Base-by-base conservation (phyloP, 1,140 invertebrate genomes). In the Neotoxoptera formosana region DNA sequence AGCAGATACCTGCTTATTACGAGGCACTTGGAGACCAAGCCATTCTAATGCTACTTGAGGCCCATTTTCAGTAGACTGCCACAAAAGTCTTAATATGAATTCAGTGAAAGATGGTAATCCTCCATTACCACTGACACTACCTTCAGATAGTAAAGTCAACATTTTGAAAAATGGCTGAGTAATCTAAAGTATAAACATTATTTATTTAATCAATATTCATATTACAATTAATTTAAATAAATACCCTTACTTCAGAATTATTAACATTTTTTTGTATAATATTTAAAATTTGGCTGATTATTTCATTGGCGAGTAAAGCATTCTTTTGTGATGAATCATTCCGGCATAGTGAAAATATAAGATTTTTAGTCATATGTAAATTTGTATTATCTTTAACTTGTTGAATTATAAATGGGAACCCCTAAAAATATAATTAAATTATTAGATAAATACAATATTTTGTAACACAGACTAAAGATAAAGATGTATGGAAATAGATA, bases 361-460 rank as follows among this genome's bases (percentile, higher is more conserved):
- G 96, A 95, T 98, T 98, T 94, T 98, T 97, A 7, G 98, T 99
- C 95, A 99, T 98, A 94, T 98, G 97, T 56, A 98, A 95, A 95
- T 99, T 99, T 93, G 99, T 97, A 94, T 97, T 97, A 95, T 99
- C 98, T 94, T 98, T 97, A 88, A 98, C 98, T 96, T 99, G 98
- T 95, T 99, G 98, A 95, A 98, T 98, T 41, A 99, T 95, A 95
- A 99, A 99, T 56, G 98, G 98, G 95, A 98, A 99, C 21, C 98
- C 98, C 97, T 98, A 95, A 41, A 95, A 95, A 93, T 94, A 93
- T 94, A 94, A 94, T 94, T 93, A 94, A 93, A 7, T 48, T 47
- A 34, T 23, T 56, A 60, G 8, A 86, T 60, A 56, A 30, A 91
- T 6, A 88, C 7, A 34, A 76, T 14, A 67, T n/a, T 56, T 53